Evolutionary conservation across 2,888 invertebrate species (phyloP).

Genomic region (Cephus runcator): DNA sequence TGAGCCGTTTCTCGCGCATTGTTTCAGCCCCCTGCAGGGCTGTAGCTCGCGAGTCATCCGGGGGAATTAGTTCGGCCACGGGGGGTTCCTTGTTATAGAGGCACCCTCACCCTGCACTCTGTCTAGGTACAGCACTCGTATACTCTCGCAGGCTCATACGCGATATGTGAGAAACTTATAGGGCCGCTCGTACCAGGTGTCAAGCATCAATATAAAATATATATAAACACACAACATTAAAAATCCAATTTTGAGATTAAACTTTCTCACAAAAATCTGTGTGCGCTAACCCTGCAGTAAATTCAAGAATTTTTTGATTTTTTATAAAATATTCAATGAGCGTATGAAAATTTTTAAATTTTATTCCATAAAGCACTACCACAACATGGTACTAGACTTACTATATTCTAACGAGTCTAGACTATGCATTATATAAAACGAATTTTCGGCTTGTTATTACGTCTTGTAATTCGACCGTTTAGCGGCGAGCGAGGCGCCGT

Average conservation of each 20-base stretch:
- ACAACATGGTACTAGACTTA: background rate
- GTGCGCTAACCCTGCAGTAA: background rate
- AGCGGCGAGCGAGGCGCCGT: conserved; percentile 41
- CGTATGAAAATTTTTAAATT: background rate
- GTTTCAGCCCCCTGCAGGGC: conserved; percentile 63
- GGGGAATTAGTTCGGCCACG: conserved; percentile 64
- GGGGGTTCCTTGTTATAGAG: conserved; percentile 63
- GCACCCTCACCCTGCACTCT: conserved; percentile 37
- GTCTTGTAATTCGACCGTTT: conserved; percentile 56
- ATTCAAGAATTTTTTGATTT: background rate
- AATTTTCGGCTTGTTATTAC: conserved; percentile 29
- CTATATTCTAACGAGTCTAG: background rate
- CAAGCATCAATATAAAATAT: background rate
- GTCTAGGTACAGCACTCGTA: conserved; percentile 7
- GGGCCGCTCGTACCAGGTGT: conserved; percentile 14
- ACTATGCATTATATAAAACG: background rate
- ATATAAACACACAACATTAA: too few species aligned
- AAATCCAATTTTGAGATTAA: background rate
- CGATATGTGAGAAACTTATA: conserved; percentile 44
- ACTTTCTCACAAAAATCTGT: background rate
- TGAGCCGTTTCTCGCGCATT: conserved; percentile 59
- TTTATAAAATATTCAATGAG: background rate
- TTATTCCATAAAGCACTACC: background rate
- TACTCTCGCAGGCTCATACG: conserved; percentile 21
- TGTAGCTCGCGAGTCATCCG: conserved; percentile 62